phyloP scores from a whole-genome alignment of 2,797 vertebrate genomes.

The Danio jaintianensis region DNA sequence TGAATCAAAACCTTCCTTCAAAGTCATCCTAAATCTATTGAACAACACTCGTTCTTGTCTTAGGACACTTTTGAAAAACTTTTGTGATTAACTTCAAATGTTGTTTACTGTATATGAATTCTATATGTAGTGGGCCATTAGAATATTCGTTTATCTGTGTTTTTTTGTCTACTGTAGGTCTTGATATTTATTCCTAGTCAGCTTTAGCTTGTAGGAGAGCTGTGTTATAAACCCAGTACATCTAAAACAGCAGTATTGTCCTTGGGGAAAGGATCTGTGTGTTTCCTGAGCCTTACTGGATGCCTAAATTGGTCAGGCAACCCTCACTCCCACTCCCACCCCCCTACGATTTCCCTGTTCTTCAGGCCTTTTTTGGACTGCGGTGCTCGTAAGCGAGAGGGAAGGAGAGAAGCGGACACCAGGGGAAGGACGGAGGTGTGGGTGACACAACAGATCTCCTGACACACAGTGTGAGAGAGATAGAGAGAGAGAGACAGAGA shows the following conservation, averaged over 20 bases:
- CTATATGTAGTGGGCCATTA: too few species aligned
- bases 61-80: too few species aligned
- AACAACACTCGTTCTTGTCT: too few species aligned
- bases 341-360: conserved; percentile 71
- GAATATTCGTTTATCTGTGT: not conserved
- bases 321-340: conserved; percentile 61
- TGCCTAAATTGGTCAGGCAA: conserved; percentile 64
- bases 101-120: too few species aligned
- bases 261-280: conserved; percentile 49
- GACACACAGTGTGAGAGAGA: too few species aligned
- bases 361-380: conserved; percentile 87
- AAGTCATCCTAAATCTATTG: too few species aligned
- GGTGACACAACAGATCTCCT: conserved; percentile 63
- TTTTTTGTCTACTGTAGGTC: not conserved
- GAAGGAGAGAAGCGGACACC: conserved; percentile 14
- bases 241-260: conserved; percentile 48
- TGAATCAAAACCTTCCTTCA: too few species aligned
- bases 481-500: conserved; percentile 28
- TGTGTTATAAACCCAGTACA: conserved; percentile 3
- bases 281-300: conserved; percentile 52
- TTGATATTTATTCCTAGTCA: conserved; percentile 13
- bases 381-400: conserved; percentile 73
- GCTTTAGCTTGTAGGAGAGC: not conserved
- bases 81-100: too few species aligned
- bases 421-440: conserved; percentile 57